Evolutionary conservation across 35 echinoderm and acorn worm species (phyloP).

Genomic region (Anneissia japonica): DNA sequence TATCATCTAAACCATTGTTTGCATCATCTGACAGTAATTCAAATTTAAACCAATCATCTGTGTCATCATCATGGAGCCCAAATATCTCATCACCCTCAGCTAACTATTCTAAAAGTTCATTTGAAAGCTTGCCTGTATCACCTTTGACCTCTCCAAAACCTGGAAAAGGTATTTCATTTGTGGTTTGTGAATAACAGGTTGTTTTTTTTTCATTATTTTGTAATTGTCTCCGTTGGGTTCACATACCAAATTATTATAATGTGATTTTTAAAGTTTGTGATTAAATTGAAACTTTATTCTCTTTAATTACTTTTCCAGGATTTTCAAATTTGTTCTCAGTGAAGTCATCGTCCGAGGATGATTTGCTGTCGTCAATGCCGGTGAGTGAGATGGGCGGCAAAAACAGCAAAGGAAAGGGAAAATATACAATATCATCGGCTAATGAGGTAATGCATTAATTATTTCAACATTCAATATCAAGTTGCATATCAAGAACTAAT

Average conservation of each 20-base stretch:
- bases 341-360: not conserved
- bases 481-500: no score
- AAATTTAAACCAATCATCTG: not conserved
- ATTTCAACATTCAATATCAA: not conserved
- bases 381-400: constrained; percentile 57
- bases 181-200: no score
- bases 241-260: no score
- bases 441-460: constrained; percentile 40
- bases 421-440: constrained; percentile 62
- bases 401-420: constrained; percentile 67
- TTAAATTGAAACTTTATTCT: no score
- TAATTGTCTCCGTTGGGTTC: no score
- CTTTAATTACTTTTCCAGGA: not conserved
- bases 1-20: not conserved
- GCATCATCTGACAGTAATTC: not conserved
- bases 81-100: not conserved
- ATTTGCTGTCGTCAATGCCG: constrained; percentile 45
- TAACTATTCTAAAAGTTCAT: not conserved
- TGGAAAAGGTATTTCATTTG: not conserved
- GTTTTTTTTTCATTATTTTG: no score
- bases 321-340: not conserved
- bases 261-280: no score
- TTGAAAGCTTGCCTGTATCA: not conserved
- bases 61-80: not conserved
- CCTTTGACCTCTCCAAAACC: not conserved